These are phyloP conservation scores for Panulirus ornatus DNA, from an alignment of 1,140 invertebrate genomes.

Conservation along the genomic window DNA sequence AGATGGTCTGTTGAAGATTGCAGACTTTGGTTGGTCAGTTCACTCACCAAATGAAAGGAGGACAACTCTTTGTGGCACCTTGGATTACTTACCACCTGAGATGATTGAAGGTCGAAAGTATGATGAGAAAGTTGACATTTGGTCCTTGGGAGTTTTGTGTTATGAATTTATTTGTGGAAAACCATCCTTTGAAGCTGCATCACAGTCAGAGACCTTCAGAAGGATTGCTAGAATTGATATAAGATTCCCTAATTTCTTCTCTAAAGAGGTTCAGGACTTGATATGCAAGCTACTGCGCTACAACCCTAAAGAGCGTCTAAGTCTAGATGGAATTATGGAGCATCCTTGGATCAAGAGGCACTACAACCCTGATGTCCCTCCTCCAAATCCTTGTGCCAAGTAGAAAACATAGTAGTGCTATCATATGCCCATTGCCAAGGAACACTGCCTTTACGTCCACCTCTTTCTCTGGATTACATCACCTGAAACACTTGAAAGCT, in stretches of 20 bases:
- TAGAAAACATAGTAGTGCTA: not conserved
- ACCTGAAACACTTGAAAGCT: too few relatives aligned
- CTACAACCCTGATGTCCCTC: constrained; percentile 44
- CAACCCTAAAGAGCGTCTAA: constrained; percentile 52
- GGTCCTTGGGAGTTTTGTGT: constrained; percentile 94
- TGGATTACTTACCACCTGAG: constrained; percentile 97
- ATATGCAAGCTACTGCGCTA: constrained; percentile 83
- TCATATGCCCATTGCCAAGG: too few relatives aligned
- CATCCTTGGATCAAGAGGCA: constrained; percentile 62
- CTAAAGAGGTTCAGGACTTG: constrained; percentile 87
- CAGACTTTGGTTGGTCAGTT: constrained; percentile 86
- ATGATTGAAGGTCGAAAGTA: constrained; percentile 92
- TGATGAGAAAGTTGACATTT: constrained; percentile 89
- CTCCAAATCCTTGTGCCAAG: constrained; percentile 54
- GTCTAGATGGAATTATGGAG: constrained; percentile 49
- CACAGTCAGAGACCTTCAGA: constrained; percentile 89
- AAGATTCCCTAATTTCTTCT: constrained; percentile 86
- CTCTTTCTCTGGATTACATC: too few relatives aligned
- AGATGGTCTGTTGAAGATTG: constrained; percentile 84
- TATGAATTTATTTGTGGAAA: constrained; percentile 94
- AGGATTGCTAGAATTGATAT: constrained; percentile 89
- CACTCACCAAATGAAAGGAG: constrained; percentile 85
- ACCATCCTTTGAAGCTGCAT: constrained; percentile 91
- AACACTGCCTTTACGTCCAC: too few relatives aligned
- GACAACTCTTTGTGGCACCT: constrained; percentile 94